Conservation (phyloP, 2,113 vertebrate species). For the Petrocephalus microphthalmus region DNA sequence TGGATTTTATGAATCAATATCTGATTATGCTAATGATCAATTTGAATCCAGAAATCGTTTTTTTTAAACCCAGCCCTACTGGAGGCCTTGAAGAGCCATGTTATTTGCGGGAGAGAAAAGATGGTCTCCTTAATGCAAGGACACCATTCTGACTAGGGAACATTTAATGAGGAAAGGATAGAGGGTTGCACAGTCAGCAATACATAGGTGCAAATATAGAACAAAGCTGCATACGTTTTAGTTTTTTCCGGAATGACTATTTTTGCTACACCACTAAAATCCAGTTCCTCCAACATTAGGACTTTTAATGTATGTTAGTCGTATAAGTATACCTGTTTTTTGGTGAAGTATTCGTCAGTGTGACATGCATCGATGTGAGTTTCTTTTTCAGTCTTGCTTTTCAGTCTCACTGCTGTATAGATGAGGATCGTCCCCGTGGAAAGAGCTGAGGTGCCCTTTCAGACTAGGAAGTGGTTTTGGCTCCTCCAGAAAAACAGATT, state of each 20-base stretch:
- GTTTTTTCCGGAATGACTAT: not conserved
- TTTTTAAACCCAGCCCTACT: not conserved
- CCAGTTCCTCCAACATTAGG: not conserved
- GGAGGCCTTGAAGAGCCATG: not conserved
- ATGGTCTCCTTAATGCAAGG: not conserved
- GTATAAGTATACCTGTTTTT: not conserved
- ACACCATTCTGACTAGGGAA: not conserved
- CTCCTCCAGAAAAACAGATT: not conserved
- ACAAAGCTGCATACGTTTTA: not conserved
- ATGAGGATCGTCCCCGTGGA: not conserved
- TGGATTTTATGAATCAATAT: not conserved
- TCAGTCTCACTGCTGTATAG: not conserved
- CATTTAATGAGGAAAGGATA: not conserved
- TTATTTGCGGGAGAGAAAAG: not conserved
- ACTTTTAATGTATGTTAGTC: not conserved
- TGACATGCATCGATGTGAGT: not conserved
- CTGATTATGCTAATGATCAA: not conserved
- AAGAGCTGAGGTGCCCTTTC: not conserved
- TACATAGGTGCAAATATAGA: constrained; percentile 8
- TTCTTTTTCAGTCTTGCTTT: not conserved
- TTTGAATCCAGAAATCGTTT: not conserved
- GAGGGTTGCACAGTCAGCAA: not conserved
- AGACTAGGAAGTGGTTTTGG: not conserved
- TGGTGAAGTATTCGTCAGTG: not conserved
- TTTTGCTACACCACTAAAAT: not conserved